phyloP scores from a whole-genome alignment of 64 coral and sea anemone genomes.

The Cladopsammia gracilis region DNA sequence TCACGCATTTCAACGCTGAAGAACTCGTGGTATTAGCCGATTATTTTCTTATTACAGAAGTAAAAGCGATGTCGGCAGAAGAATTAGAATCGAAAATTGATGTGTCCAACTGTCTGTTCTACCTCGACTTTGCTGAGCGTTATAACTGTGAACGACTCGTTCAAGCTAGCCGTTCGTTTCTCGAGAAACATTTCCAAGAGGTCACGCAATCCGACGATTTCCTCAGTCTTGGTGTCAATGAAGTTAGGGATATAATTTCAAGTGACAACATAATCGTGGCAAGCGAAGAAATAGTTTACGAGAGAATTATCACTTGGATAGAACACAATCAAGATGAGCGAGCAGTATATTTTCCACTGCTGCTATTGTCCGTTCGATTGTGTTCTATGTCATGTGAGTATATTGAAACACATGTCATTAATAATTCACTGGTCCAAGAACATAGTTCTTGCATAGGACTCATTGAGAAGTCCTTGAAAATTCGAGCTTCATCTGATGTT shows the following conservation, averaged over 20 bases:
- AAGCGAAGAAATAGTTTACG: constrained; percentile 10
- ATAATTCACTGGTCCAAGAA: background rate
- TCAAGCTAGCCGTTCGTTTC: background rate
- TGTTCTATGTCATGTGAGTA: constrained; percentile 11
- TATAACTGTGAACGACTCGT: constrained; percentile 41
- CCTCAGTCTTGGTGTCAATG: background rate
- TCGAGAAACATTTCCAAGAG: constrained; percentile 27
- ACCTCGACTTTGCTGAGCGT: constrained; percentile 52
- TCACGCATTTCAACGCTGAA: constrained; percentile 44
- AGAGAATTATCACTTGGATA: constrained; percentile 12
- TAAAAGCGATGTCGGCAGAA: constrained; percentile 24
- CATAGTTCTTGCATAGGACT: background rate
- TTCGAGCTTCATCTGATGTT: background rate
- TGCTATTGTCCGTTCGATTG: constrained; percentile 3
- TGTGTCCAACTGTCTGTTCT: constrained; percentile 56
- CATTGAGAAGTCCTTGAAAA: background rate
- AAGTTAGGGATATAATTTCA: constrained; percentile 23
- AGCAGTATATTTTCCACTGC: background rate
- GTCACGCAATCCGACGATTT: constrained; percentile 46
- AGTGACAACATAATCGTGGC: constrained; percentile 24
- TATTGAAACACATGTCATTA: background rate
- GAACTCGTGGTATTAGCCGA: constrained; percentile 67
- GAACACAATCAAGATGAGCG: constrained; percentile 19
- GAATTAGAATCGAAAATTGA: constrained; percentile 48
- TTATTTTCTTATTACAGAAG: constrained; percentile 66